phyloP scores from a whole-genome alignment of 2,888 invertebrate species.

The Teleiodes luculella region DNA sequence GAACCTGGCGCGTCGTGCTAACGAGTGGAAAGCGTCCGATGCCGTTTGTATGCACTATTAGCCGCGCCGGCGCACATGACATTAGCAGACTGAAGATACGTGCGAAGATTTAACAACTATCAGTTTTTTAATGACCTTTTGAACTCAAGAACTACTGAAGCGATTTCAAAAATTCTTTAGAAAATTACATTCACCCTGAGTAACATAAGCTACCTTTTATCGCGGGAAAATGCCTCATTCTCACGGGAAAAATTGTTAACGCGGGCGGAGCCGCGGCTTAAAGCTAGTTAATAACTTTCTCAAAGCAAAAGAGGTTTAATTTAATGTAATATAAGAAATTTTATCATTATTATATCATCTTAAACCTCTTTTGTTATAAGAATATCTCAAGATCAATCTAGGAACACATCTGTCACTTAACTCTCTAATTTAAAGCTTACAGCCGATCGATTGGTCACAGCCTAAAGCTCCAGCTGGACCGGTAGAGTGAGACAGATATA shows the following conservation, averaged over 20 bases:
- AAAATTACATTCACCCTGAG: too few species aligned
- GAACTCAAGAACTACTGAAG: too few species aligned
- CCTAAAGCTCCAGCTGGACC: slow-evolving; percentile 29
- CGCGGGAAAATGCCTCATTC: too few species aligned
- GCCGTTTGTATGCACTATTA: slow-evolving; percentile 18
- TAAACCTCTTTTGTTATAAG: neutral
- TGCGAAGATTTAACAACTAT: neutral
- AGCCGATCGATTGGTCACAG: slow-evolving; percentile 44
- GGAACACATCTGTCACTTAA: slow-evolving; percentile 12
- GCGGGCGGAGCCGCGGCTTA: too few species aligned
- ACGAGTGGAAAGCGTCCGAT: slow-evolving; percentile 32
- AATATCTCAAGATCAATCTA: slow-evolving; percentile 25
- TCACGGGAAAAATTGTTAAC: too few species aligned
- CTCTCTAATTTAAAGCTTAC: slow-evolving; percentile 13
- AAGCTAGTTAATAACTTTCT: too few species aligned
- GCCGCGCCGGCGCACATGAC: slow-evolving; percentile 7
- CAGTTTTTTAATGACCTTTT: too few species aligned
- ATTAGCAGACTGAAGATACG: neutral
- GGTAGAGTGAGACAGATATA: slow-evolving; percentile 29
- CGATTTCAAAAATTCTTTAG: too few species aligned
- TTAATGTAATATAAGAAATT: too few species aligned
- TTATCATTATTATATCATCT: too few species aligned
- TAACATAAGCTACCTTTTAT: too few species aligned
- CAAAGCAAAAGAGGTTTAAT: too few species aligned
- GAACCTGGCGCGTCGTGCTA: slow-evolving; percentile 18